phyloP scores from a whole-genome alignment of 1,140 invertebrate species.

The Drosophila varians region DNA sequence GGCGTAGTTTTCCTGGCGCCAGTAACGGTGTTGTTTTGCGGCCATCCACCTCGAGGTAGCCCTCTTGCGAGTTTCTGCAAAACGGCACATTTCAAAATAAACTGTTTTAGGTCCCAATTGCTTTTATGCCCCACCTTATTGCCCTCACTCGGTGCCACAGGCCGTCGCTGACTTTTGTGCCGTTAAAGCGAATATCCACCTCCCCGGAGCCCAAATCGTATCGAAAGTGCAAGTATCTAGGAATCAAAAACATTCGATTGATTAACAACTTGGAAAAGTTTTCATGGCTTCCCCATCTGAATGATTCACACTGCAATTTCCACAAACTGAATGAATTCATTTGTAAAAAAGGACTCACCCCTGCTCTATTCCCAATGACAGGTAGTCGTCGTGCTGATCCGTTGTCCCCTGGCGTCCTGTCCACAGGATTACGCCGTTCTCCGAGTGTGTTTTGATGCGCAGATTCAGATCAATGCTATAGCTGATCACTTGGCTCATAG shows the following conservation, averaged over 20 bases:
- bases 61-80: constrained; percentile 92
- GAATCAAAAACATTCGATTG: constrained; percentile 23
- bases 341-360: constrained; percentile 86
- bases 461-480: constrained; percentile 83
- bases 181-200: constrained; percentile 92
- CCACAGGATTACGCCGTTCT: constrained; percentile 93
- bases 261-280: background rate
- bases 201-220: constrained; percentile 92
- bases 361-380: constrained; percentile 92
- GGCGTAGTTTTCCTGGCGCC: constrained; percentile 92
- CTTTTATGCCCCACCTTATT: constrained; percentile 93
- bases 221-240: constrained; percentile 84
- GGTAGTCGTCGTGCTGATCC: constrained; percentile 90
- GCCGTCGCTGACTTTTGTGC: constrained; percentile 94
- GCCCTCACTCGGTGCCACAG: constrained; percentile 95
- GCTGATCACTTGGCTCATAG: constrained; percentile 86
- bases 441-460: constrained; percentile 80
- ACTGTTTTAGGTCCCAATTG: too few species aligned
- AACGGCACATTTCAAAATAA: constrained; percentile 6
- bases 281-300: background rate
- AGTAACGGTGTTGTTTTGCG: constrained; percentile 90
- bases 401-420: constrained; percentile 89
- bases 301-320: accelerated
- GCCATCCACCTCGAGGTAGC: constrained; percentile 93
- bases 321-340: too few species aligned